Conservation (phyloP, 2,888 invertebrate genomes). For the Rhopalosiphum nymphaeae region DNA sequence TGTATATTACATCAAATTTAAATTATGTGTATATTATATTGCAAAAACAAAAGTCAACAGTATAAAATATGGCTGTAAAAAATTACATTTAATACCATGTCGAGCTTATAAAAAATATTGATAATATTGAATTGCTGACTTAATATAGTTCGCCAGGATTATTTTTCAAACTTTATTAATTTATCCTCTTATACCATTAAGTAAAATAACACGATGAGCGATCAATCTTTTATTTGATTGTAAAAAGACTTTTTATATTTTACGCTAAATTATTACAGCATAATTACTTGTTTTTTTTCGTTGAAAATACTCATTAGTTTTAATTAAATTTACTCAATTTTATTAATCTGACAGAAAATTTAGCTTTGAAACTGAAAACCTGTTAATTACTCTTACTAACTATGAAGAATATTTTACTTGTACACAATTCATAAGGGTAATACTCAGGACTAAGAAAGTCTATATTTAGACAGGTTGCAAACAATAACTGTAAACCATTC, state of each 20-base stretch:
- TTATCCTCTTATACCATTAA: neutral
- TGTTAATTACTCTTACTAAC: neutral
- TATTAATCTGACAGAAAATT: neutral
- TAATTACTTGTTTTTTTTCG: neutral
- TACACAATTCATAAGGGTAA: neutral
- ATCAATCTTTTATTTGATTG: neutral
- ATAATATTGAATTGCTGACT: neutral
- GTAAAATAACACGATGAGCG: neutral
- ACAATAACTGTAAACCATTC: neutral
- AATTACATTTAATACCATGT: neutral
- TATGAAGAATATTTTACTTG: neutral
- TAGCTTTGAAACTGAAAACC: neutral
- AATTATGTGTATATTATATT: neutral
- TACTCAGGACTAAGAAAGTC: neutral
- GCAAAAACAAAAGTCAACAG: neutral
- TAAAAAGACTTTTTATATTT: neutral
- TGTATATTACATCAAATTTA: neutral
- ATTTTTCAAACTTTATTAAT: conserved; percentile 3
- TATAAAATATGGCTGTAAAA: neutral
- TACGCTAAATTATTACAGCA: neutral
- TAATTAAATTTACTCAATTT: neutral
- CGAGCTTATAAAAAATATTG: neutral
- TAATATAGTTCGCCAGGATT: neutral
- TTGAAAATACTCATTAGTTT: conserved; percentile 4
- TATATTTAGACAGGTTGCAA: neutral